Evolutionary conservation across 2,113 vertebrate species (phyloP).

Genomic region (Sinocyclocheilus rhinocerous): DNA sequence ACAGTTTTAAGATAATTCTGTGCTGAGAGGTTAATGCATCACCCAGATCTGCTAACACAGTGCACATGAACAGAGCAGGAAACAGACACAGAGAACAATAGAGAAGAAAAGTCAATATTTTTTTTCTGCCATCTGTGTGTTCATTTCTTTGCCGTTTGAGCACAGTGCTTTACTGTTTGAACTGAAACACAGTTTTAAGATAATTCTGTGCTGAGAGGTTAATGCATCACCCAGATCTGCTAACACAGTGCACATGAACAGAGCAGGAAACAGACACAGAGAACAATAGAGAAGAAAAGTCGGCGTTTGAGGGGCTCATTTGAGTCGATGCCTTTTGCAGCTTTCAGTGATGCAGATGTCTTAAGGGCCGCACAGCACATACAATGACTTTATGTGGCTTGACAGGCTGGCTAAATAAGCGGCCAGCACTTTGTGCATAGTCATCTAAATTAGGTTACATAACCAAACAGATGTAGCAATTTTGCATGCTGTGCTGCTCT

Average conservation of each 20-base stretch:
- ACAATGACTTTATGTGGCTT: constrained; percentile 19
- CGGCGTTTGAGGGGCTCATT: not conserved
- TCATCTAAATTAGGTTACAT: constrained; percentile 40
- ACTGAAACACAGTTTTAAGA: not conserved
- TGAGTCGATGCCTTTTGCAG: not conserved
- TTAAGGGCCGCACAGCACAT: constrained; percentile 6
- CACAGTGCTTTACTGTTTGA: not conserved
- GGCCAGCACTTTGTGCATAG: constrained; percentile 26
- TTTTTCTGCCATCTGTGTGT: not conserved
- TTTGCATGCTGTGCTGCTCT: not conserved
- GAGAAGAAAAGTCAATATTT: not conserved
- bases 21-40: not conserved
- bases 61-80: not conserved
- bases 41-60: not conserved
- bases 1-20: not conserved
- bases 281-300: not conserved
- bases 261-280: not conserved
- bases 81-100: not conserved
- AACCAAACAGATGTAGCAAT: constrained; percentile 37
- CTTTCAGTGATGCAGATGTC: constrained; percentile 25
- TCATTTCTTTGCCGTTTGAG: not conserved
- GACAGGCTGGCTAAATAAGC: constrained; percentile 23
- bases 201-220: not conserved
- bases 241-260: not conserved
- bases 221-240: not conserved